These are phyloP conservation scores for Nymphicus hollandicus DNA, from an alignment of 2,113 vertebrate genomes.

Conservation along the genomic window DNA sequence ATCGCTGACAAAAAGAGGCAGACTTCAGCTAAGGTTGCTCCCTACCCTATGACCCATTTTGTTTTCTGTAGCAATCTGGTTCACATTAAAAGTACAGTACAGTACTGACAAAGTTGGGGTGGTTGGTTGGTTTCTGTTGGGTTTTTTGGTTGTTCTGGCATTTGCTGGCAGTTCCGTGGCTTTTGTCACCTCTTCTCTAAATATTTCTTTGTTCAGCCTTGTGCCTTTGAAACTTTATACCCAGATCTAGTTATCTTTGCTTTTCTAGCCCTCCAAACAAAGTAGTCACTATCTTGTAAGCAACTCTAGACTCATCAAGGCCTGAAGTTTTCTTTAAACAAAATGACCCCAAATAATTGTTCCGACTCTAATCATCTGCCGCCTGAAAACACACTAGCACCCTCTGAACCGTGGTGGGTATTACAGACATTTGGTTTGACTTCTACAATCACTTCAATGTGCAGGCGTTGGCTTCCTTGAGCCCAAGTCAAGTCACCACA, in stretches of 20 bases:
- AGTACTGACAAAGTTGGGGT: neutral
- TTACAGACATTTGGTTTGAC: conserved; percentile 4
- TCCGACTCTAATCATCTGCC: neutral
- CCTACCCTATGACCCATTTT: neutral
- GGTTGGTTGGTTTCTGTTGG: neutral
- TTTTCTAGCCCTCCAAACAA: conserved; percentile 38
- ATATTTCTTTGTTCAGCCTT: conserved; percentile 58
- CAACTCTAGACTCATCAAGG: neutral
- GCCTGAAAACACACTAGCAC: neutral
- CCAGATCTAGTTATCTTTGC: conserved; percentile 40
- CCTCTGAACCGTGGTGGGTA: neutral
- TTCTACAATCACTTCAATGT: conserved; percentile 37
- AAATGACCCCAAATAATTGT: neutral
- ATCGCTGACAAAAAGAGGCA: neutral
- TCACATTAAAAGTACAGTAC: neutral
- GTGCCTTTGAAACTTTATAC: conserved; percentile 63
- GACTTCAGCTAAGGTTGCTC: neutral
- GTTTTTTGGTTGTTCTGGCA: neutral
- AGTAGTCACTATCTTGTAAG: neutral
- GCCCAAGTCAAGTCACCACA: neutral
- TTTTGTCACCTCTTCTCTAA: conserved; percentile 60
- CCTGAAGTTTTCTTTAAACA: neutral
- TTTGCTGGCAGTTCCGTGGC: conserved; percentile 39
- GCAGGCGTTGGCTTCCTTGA: neutral
- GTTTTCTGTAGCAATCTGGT: neutral